These are phyloP conservation scores for Irena cyanogastra DNA, from an alignment of 2,113 vertebrate species.

Conservation along the genomic window DNA sequence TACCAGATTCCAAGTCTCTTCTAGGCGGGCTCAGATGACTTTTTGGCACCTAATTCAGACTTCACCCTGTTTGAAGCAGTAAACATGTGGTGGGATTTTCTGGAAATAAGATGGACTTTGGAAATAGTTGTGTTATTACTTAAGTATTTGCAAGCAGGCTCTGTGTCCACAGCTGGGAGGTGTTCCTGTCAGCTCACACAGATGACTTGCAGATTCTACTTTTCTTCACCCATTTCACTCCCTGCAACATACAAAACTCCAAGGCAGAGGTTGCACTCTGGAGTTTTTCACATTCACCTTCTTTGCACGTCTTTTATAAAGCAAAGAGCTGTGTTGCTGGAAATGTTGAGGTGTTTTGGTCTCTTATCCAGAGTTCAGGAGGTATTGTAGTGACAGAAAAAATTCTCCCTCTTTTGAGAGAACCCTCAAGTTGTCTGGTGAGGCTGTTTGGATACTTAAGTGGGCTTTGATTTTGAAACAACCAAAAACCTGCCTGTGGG, in stretches of 20 bases:
- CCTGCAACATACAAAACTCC: background rate
- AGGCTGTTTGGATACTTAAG: background rate
- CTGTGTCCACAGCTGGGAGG: background rate
- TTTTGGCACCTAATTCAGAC: background rate
- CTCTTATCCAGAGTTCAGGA: background rate
- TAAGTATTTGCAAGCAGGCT: constrained; percentile 9
- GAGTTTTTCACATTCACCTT: background rate
- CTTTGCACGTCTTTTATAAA: background rate
- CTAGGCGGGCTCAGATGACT: background rate
- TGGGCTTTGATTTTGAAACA: background rate
- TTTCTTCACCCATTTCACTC: background rate
- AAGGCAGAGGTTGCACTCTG: background rate
- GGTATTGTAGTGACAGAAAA: background rate
- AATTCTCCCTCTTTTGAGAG: background rate
- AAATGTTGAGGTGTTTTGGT: background rate
- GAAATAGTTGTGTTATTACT: constrained; percentile 28
- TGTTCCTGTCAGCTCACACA: background rate
- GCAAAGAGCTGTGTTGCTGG: background rate
- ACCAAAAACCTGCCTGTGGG: background rate
- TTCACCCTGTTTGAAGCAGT: background rate
- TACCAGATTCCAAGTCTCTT: constrained; percentile 28
- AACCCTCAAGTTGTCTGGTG: background rate
- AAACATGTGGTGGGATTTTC: background rate
- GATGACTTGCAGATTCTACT: background rate
- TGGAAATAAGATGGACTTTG: constrained; percentile 27